Base-by-base conservation (phyloP, 2,797 vertebrate genomes). In the Neostethus bicornis region DNA sequence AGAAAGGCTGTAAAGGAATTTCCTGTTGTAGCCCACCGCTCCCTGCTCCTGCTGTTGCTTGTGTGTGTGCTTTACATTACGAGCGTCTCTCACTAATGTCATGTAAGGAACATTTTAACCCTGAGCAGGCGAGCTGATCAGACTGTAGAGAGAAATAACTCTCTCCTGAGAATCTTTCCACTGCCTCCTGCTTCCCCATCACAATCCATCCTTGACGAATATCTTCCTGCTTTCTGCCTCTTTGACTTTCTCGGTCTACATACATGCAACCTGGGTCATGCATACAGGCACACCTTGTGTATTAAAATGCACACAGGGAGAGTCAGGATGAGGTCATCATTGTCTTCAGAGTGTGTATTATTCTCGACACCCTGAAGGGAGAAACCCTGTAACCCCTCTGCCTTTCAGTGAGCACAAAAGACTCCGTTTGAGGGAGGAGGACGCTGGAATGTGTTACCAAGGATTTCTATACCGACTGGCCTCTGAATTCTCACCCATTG, bases 1-100 rank as follows among this genome's bases (percentile, higher is more conserved):
- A 89, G 71, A 88, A 86, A 74, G 66, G 78, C 76, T 82, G 81
- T 82, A 83, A 86, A 89, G 86, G 89, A 88, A 90, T 90, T 90
- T 90, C 88, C 89, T 90, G 88, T 87, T 42, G 62, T 72, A 87
- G 79, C 80, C 76, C 77, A 81, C 58, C 12, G 77, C 83, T 83
- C 85, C 76, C 81, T 67, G 34, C 31, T 75, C 49, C 62, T 62
- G 59, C 47, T 23, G 17, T 13, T 49, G 24, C 51, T 25, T 70
- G 38, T 53, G 34, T 65, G 69, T 64, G 44, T 51, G 61, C 61
- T 82, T 75, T 72, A 59, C 78, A 72, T 89, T 83, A 77, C 61
- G 39, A 44, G 46, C 3, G 4, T 3, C 66, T 61, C 62, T 58
- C 56, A 61, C 74, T 73, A 59, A 60, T 68, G 84, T 80, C 73